Base-by-base conservation (phyloP, 2,797 vertebrate species). In the Paratrypauchen microcephalus region DNA sequence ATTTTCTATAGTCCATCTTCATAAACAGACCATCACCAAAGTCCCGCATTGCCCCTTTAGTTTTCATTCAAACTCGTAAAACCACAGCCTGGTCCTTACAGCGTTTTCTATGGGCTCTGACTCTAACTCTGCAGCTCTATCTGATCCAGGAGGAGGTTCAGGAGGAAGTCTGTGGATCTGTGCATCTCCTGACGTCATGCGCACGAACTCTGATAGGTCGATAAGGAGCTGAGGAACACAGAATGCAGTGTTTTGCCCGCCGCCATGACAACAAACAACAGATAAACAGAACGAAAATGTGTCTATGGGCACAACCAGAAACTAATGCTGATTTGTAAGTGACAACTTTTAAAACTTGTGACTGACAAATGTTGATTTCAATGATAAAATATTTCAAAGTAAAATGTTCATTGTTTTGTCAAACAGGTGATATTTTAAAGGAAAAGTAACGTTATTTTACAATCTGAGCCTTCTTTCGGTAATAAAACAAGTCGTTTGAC, bases 191-290 rank as follows among this genome's bases (percentile, higher is more conserved):
- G 80, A 76, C 0, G 83, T 87, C 4, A 80, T 83, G 80, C 6
- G 81, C 83, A 86, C 87, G 77, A 78, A 88, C 76, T 90, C 86
- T 77, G 89, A 92, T 79, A 90, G 84, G 86, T 81, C 84, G 74
- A 75, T 65, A 89, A 93, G 92, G 83, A 93, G 82, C 90, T 92
- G 87, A 74, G 82, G 86, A 77, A 75, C 81, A 92, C 83, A 92
- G 84, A 88, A 12, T 72, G 69, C 54, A 74, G 74, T 63, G 62
- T 50, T 69, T 71, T 47, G 50, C 72, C 72, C 73, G 75, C 5
- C n/a, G 36, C 26, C 66, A 62, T 55, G 6, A 69, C 76, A 82
- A 45, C 70, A 70, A 28, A 1, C 23, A 65, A 66, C 52, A 48
- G 72, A 69, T 26, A 75, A 73, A 60, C 66, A 73, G 67, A 47